Percentiles rank a stretch among this genome's conserved stretches.
Evolutionary conservation across 2,113 vertebrate species (phyloP).

Genomic region (Muscicapa adusta): DNA sequence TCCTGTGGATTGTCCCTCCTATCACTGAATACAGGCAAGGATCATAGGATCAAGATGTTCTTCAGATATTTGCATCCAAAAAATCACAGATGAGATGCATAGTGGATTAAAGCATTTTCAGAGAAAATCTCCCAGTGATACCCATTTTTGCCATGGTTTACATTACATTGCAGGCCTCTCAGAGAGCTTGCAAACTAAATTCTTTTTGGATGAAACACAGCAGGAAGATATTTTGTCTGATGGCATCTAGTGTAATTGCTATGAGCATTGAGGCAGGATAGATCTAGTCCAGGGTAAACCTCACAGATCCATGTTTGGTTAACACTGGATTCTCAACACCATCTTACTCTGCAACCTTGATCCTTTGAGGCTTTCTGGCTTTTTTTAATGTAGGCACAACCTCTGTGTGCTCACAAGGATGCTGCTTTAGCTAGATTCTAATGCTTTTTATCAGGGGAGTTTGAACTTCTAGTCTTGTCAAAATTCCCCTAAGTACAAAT

Average conservation of each 20-base stretch:
- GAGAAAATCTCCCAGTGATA: not conserved
- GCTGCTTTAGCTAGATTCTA: not conserved
- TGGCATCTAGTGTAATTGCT: not conserved
- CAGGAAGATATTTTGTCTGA: not conserved
- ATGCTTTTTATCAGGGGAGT: not conserved
- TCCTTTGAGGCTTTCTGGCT: not conserved
- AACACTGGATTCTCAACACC: not conserved
- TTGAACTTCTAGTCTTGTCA: not conserved
- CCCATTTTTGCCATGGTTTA: not conserved
- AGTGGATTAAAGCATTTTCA: not conserved
- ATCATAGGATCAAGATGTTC: not conserved
- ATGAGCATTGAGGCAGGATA: not conserved
- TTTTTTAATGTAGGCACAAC: not conserved
- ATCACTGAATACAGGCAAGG: not conserved
- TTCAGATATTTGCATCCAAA: not conserved
- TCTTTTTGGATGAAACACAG: not conserved
- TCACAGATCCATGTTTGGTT: not conserved
- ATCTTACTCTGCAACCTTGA: not conserved
- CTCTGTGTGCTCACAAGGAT: not conserved
- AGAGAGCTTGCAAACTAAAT: not conserved
- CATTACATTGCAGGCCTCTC: not conserved
- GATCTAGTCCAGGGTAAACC: not conserved
- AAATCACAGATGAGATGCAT: not conserved
- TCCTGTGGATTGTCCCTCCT: not conserved
- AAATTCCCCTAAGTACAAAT: not conserved